Percentiles rank a stretch among this genome's conserved stretches.
phyloP scores from a whole-genome alignment of 2,888 invertebrate species.

The Augiades crinisus region DNA sequence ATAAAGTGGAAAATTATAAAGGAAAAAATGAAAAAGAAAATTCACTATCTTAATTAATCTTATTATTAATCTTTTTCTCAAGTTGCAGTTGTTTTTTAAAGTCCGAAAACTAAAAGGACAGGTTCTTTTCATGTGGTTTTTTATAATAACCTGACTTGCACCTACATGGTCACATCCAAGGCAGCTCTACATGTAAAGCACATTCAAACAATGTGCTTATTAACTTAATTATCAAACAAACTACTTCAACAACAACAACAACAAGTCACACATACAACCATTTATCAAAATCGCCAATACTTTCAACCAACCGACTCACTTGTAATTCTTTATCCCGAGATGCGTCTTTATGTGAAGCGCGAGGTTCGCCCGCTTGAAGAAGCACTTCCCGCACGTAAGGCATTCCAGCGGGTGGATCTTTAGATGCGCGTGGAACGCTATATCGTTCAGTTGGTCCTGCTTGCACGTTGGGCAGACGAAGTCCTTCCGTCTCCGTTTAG shows the following conservation, averaged over 20 bases:
- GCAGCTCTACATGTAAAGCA: too few relatives aligned
- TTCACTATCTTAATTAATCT: too few relatives aligned
- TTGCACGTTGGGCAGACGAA: conserved; percentile 69
- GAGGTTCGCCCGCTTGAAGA: conserved; percentile 87
- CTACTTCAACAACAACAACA: neutral
- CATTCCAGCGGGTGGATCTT: conserved; percentile 92
- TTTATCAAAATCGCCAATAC: neutral
- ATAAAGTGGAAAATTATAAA: too few relatives aligned
- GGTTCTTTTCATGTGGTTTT: too few relatives aligned
- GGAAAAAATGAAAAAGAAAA: too few relatives aligned
- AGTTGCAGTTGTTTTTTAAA: too few relatives aligned
- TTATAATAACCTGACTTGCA: too few relatives aligned
- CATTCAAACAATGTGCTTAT: neutral
- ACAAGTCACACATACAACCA: neutral
- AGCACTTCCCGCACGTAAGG: conserved; percentile 90
- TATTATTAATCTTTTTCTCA: too few relatives aligned
- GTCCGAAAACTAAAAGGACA: too few relatives aligned
- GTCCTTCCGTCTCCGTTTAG: conserved; percentile 53
- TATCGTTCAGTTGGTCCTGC: conserved; percentile 85
- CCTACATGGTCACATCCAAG: too few relatives aligned
- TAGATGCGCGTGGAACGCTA: conserved; percentile 87
- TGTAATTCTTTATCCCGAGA: conserved; percentile 87
- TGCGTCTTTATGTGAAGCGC: conserved; percentile 91
- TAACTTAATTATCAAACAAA: too few relatives aligned
- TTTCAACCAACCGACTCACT: conserved; percentile 52